Conservation (phyloP, 1,140 invertebrate species). For the Drosophila subobscura region DNA sequence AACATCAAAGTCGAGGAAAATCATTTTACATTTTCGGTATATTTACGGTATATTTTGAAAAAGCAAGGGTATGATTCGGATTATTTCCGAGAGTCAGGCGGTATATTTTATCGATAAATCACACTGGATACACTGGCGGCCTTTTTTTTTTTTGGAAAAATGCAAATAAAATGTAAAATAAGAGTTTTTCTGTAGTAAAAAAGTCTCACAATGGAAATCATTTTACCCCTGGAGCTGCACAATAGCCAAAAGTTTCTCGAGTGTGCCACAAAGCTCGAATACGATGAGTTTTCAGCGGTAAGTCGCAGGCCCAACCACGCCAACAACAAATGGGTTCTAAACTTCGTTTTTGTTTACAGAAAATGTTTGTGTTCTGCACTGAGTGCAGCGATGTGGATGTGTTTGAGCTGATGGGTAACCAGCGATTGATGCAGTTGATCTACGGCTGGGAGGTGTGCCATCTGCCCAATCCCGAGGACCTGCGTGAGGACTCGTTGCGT, state of each 20-base stretch:
- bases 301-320: neutral
- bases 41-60: too few relatives aligned
- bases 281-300: conserved; percentile 66
- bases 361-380: conserved; percentile 65
- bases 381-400: conserved; percentile 63
- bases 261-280: conserved; percentile 48
- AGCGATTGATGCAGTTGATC: conserved; percentile 59
- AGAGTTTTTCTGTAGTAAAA: conserved; percentile 1
- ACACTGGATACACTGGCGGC: too few relatives aligned
- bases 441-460: conserved; percentile 72
- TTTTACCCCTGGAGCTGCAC: conserved; percentile 40
- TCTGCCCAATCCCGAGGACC: conserved; percentile 21
- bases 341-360: conserved; percentile 26
- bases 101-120: too few relatives aligned
- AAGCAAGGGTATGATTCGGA: too few relatives aligned
- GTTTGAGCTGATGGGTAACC: conserved; percentile 67
- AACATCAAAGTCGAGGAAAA: too few relatives aligned
- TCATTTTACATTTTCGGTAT: too few relatives aligned
- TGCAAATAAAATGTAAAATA: conserved; percentile 1
- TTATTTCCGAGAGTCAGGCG: too few relatives aligned
- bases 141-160: too few relatives aligned
- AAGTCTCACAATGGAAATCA: conserved; percentile 46
- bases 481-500: conserved; percentile 37
- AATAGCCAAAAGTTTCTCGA: conserved; percentile 54
- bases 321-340: too few relatives aligned